Conservation (phyloP, 2,888 invertebrate species). For the Pyrochroa serraticornis region DNA sequence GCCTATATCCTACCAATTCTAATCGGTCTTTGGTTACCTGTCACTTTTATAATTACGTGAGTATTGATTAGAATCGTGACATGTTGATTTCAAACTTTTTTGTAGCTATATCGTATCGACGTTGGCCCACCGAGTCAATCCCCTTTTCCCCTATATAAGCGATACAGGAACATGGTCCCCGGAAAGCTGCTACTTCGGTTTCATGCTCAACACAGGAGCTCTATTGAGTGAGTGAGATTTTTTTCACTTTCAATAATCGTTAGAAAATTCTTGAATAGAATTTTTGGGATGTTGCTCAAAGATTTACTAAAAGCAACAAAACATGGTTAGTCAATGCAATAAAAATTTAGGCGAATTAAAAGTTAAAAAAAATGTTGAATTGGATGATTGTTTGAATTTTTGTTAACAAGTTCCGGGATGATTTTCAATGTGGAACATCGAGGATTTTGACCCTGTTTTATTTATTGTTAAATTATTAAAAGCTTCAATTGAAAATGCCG, state of each 20-base stretch:
- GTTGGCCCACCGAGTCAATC: slow-evolving; percentile 14
- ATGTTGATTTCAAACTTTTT: slow-evolving; percentile 1
- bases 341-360: too few relatives aligned
- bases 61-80: slow-evolving; percentile 27
- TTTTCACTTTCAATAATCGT: not conserved
- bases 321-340: too few relatives aligned
- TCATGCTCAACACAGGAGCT: slow-evolving; percentile 62
- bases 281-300: too few relatives aligned
- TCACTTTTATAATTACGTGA: slow-evolving; percentile 51
- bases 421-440: too few relatives aligned
- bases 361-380: too few relatives aligned
- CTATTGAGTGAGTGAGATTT: slow-evolving; percentile 18
- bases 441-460: too few relatives aligned
- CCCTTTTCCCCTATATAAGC: slow-evolving; percentile 24
- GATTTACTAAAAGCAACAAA: too few relatives aligned
- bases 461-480: too few relatives aligned
- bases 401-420: too few relatives aligned
- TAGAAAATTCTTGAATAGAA: too few relatives aligned
- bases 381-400: too few relatives aligned
- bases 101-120: slow-evolving; percentile 18
- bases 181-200: slow-evolving; percentile 79
- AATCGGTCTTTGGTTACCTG: slow-evolving; percentile 45
- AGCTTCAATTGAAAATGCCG: too few relatives aligned
- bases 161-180: slow-evolving; percentile 71
- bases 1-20: slow-evolving; percentile 44